These are phyloP conservation scores for Trachurus trachurus DNA, from an alignment of 2,797 vertebrate species.

Conservation along the genomic window DNA sequence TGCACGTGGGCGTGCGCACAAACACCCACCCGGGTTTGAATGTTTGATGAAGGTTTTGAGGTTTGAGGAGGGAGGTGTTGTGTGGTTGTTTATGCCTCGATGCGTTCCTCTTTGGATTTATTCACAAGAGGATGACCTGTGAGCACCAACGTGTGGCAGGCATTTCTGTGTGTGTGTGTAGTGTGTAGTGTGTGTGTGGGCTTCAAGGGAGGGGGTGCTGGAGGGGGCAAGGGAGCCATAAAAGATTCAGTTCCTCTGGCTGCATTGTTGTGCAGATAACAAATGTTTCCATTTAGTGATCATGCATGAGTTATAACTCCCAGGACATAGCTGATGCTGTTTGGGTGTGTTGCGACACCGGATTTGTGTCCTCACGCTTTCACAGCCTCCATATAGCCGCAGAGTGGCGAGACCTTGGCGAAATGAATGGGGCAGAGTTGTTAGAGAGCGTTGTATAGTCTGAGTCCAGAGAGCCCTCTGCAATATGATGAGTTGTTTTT, in stretches of 20 bases:
- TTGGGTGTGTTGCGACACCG: slow-evolving; percentile 24
- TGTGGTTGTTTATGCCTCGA: slow-evolving; percentile 67
- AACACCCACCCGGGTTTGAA: slow-evolving; percentile 37
- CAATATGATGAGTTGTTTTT: slow-evolving; percentile 38
- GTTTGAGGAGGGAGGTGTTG: slow-evolving; percentile 59
- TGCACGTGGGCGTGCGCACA: slow-evolving; percentile 17
- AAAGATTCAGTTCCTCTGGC: slow-evolving; percentile 76
- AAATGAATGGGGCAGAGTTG: slow-evolving; percentile 11
- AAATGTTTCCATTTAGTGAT: slow-evolving; percentile 82
- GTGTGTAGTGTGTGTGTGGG: slow-evolving; percentile 17
- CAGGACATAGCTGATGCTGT: slow-evolving; percentile 52
- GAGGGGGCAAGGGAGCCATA: slow-evolving; percentile 58
- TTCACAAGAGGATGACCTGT: slow-evolving; percentile 74
- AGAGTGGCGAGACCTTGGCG: slow-evolving; percentile 32
- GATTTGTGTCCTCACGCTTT: slow-evolving; percentile 47
- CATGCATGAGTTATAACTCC: slow-evolving; percentile 81
- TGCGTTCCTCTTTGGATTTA: slow-evolving; percentile 55
- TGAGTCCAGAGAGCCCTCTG: slow-evolving; percentile 30
- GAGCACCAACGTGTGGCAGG: slow-evolving; percentile 67
- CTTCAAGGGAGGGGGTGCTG: background rate
- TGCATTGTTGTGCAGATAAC: slow-evolving; percentile 78
- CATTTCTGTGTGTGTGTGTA: slow-evolving; percentile 32
- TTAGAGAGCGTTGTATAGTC: slow-evolving; percentile 43
- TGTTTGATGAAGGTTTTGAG: slow-evolving; percentile 70
- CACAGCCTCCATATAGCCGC: slow-evolving; percentile 20